phyloP scores from a whole-genome alignment of 2,113 vertebrate genomes.

The Limnothrissa miodon region DNA sequence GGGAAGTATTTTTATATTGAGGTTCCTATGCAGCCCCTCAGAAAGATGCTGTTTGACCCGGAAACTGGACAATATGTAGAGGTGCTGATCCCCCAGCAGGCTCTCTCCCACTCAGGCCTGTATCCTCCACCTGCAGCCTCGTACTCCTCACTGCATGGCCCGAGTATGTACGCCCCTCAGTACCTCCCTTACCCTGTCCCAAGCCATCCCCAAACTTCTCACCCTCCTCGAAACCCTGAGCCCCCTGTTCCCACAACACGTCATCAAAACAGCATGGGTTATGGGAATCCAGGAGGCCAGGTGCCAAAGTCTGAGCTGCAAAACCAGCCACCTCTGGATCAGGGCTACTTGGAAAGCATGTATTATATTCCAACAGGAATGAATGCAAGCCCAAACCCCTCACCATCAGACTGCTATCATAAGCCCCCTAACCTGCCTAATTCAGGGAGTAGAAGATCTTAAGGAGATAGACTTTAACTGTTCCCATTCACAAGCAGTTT shows the following conservation, averaged over 20 bases:
- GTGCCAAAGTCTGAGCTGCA: conserved; percentile 67
- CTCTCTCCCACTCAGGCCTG: conserved; percentile 72
- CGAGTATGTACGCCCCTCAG: conserved; percentile 73
- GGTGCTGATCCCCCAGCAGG: conserved; percentile 83
- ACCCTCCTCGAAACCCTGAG: conserved; percentile 67
- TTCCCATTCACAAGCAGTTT: not conserved
- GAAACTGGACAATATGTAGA: conserved; percentile 93
- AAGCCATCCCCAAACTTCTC: conserved; percentile 61
- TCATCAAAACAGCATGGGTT: conserved; percentile 59
- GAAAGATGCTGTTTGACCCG: conserved; percentile 88
- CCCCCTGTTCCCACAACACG: conserved; percentile 58
- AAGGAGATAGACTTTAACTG: conserved; percentile 43
- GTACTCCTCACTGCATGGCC: conserved; percentile 67
- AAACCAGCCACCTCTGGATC: conserved; percentile 73
- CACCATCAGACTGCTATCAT: conserved; percentile 72
- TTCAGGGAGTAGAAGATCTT: conserved; percentile 77
- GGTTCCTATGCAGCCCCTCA: conserved; percentile 80
- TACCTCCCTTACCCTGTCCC: conserved; percentile 76
- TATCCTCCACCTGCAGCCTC: conserved; percentile 79
- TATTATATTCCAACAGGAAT: conserved; percentile 89
- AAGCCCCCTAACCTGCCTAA: conserved; percentile 68
- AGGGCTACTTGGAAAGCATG: conserved; percentile 81
- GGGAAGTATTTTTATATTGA: conserved; percentile 93
- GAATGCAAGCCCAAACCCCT: conserved; percentile 77
- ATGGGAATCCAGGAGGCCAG: conserved; percentile 63